Base-by-base conservation (phyloP, 1,140 invertebrate species). In the Dendrolimus kikuchii region DNA sequence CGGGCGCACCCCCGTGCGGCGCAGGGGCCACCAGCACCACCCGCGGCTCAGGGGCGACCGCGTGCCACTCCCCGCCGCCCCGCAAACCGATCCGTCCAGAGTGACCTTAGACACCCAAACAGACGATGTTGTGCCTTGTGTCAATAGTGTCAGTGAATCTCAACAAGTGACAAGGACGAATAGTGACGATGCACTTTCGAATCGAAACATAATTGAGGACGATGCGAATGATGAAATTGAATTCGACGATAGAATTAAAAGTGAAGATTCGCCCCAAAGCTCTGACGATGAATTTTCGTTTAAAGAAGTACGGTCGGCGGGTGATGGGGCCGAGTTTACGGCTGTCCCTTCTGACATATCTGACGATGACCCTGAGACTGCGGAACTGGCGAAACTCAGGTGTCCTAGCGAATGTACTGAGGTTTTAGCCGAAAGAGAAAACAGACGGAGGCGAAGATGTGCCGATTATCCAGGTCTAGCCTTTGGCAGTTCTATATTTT, bases 381-480 rank as follows among this genome's bases (percentile, higher is more conserved):
- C 90, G 51, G 94, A 96, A 73, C 89, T 96, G 55, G 91, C 95
- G 0, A 92, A 93, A 75, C 87, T 97, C 23, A 88, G 96, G 53
- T 98, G 96, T 88, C 92, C 95, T 40, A 96, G 95, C 79, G 95
- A 96, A 73, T 88, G 94, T 46, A 93, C 95, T 2, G 96, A 98
- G 83, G 92, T 96, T 38, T 90, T 96, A 45, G 94, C 95, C 37
- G 95, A 95, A 71, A 89, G 95, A 57, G 95, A 96, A 68, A 93
- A 91, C 43, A 89, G 95, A 49, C 88, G 92, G 58, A 91, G 92
- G 53, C 84, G 92, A 64, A 89, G 95, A 81, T 96, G 95, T 81
- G 92, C 95, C 4, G 96, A 97, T 77, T 98, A 98, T 88, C 96
- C 96, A 0, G 96, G 96, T 5, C 85, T 98, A 6, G 95, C 95